Evolutionary conservation across 2,113 vertebrate species (phyloP), one percentile per base, ranked within the genome.

Genomic region (Melierax canorus): DNA sequence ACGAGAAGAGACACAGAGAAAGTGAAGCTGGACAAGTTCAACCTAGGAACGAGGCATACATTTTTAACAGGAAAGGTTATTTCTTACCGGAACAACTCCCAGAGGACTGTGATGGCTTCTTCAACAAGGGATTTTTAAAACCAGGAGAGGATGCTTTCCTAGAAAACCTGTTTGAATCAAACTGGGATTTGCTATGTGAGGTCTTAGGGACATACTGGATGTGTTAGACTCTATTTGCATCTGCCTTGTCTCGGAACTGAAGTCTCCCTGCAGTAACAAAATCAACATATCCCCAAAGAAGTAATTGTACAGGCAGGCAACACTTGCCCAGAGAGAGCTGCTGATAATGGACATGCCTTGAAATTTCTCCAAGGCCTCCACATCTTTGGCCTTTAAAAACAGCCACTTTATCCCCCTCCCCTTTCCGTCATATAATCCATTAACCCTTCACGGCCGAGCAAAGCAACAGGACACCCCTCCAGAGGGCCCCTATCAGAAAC

Each of bases 131-230:
- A 22, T 48, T 78, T 51, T 73, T 48, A n/a, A 82, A 78, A 39
- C 15, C 55, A 23, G 66, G 36, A n/a, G 58, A 56, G 23, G 76
- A 36, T 18, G 27, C 22, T 77, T 74, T 86, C 55, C 68, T 74
- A 38, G 30, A 20, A 46, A 66, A 64, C 9, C 41, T 32, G 22
- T 7, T 60, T 58, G 66, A 24, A 30, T 46, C 67, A 7, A 23
- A 30, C 48, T 51, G 64, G 50, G 51, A 8, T 15, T 77, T 53
- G 48, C 64, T 41, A 4, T 7, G 48, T n/a, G 86, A 71, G 13
- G 12, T 27, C 38, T 62, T 17, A 8, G 0, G 8, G 77, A 6
- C 20, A 2, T 26, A 15, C 5, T 3, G 53, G 32, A 10, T 6
- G 38, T 13, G 55, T 38, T 34, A 29, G 48, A 5, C 9, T 79